These are phyloP conservation scores for Macrobrachium nipponense DNA, from an alignment of 1,140 invertebrate species.

Conservation along the genomic window DNA sequence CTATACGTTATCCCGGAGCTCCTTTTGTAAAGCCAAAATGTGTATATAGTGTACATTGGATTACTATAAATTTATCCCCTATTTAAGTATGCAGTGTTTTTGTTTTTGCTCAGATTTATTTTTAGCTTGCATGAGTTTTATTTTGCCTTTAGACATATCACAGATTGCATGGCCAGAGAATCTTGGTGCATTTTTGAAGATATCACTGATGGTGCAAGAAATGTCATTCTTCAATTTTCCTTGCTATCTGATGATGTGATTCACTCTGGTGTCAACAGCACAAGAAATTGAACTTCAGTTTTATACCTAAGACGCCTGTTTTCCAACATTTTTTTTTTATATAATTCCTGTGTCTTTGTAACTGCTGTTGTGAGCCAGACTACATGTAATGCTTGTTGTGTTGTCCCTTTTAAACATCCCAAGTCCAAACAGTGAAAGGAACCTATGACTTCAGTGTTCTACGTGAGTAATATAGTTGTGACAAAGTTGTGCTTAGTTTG, in stretches of 20 bases:
- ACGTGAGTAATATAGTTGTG: too few species aligned
- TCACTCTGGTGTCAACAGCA: constrained; percentile 11
- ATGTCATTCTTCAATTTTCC: constrained; percentile 53
- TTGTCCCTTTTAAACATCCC: too few species aligned
- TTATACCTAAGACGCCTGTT: not conserved
- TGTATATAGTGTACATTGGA: constrained; percentile 52
- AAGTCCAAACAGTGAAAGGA: too few species aligned
- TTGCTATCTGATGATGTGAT: constrained; percentile 32
- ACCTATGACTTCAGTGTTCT: too few species aligned
- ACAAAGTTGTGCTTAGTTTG: too few species aligned
- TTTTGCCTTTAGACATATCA: constrained; percentile 19
- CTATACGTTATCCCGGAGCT: constrained; percentile 6
- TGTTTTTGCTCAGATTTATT: constrained; percentile 29
- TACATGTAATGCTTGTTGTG: too few species aligned
- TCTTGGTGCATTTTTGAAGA: constrained; percentile 32
- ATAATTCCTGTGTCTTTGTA: not conserved
- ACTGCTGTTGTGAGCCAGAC: too few species aligned
- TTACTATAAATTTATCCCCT: constrained; percentile 27
- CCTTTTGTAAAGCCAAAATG: constrained; percentile 40
- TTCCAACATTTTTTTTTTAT: not conserved
- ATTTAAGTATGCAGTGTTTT: constrained; percentile 50
- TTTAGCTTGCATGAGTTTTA: constrained; percentile 52
- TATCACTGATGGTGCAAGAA: constrained; percentile 29
- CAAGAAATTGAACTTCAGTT: not conserved
- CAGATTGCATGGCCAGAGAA: constrained; percentile 36